Base-by-base conservation (phyloP, 2,113 vertebrate species). In the Telmatochromis sp. region DNA sequence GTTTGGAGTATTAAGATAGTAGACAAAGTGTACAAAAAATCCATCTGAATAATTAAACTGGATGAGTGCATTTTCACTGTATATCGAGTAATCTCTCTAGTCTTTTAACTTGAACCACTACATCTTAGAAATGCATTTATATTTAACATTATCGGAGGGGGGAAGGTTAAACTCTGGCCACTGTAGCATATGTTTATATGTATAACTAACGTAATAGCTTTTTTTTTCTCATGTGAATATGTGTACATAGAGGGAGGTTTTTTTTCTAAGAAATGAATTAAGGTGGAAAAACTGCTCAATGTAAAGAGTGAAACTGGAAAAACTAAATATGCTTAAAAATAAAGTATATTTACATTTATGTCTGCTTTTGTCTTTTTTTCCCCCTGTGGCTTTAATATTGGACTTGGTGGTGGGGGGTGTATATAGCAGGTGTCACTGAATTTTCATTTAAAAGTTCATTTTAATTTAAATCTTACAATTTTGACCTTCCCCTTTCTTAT, bases 141-240 rank as follows among this genome's bases (percentile, higher is more conserved):
- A 45, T 73, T 73, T 73, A 73, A 73, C 21, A 45, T 45, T 73
- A 23, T 45, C 1, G 21, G 37, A 15, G 37, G 21, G 19, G 13
- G 96, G 95, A 97, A 92, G 14, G 49, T 60, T 73, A n/a, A 58
- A 55, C 55, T 86, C 28, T 94, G 87, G 84, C 81, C 86, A 84
- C 87, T 95, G 94, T 93, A 94, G 83, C 79, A 89, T 95, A 92
- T 96, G 91, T 94, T 90, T 90, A 95, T 94, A 96, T 96, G 93
- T 96, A 96, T 87, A 95, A 94, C 83, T 85, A 88, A 90, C 95
- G 91, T 93, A 92, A 82, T 91, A 91, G 35, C 35, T 60, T 84
- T 92, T 91, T 89, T 88, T 91, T 93, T 92, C 68, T 83, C 81
- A 89, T 95, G 90, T 94, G 91, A 95, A 94, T 91, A 81, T 92